Conservation (phyloP, 2,797 vertebrate genomes). For the Oryzias sinensis region DNA sequence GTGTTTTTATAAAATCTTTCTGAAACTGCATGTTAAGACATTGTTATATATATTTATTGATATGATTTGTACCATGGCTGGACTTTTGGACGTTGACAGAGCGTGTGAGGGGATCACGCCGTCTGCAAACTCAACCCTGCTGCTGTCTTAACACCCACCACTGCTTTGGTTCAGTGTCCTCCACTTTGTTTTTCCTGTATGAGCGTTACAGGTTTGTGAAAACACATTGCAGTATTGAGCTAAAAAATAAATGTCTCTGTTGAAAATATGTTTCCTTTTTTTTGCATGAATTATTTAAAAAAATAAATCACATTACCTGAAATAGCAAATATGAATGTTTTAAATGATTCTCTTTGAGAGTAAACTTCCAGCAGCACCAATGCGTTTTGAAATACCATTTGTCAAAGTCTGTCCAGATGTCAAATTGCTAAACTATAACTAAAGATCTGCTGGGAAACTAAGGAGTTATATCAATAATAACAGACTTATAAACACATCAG, state of each 20-base stretch:
- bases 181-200: background rate
- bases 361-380: too few species aligned
- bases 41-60: conserved; percentile 49
- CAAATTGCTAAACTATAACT: too few species aligned
- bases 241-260: background rate
- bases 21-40: conserved; percentile 30
- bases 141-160: background rate
- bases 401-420: too few species aligned
- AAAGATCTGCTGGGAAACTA: too few species aligned
- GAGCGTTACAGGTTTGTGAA: background rate
- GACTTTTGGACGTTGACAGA: conserved; percentile 15
- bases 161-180: background rate
- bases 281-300: too few species aligned
- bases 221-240: background rate
- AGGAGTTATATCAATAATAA: too few species aligned
- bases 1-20: conserved; percentile 20
- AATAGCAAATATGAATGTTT: background rate
- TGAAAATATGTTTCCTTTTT: background rate
- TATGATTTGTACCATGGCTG: conserved; percentile 37
- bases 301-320: background rate
- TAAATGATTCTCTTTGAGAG: too few species aligned
- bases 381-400: too few species aligned
- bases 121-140: background rate
- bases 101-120: background rate
- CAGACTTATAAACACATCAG: too few species aligned